Conservation (phyloP, 1,140 invertebrate genomes). For the Danaus melanippus region DNA sequence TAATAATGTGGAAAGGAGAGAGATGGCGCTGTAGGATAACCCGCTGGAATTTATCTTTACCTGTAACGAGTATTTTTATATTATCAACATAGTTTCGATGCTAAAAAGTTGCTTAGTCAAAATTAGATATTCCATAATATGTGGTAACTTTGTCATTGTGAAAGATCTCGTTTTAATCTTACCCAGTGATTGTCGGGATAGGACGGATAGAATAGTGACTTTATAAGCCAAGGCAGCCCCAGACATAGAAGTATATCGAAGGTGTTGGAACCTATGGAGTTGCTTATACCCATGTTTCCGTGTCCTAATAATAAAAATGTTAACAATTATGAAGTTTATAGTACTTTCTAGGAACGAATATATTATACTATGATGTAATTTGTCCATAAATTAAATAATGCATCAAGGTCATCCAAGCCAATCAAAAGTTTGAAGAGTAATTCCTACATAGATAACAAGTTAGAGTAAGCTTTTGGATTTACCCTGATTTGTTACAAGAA, state of each 20-base stretch:
- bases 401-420: no score
- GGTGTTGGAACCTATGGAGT: conserved; percentile 90
- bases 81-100: no score
- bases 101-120: no score
- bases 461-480: neutral
- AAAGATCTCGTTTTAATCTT: conserved; percentile 29
- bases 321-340: no score
- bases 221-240: conserved; percentile 88
- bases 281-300: conserved; percentile 89
- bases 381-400: no score
- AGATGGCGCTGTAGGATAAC: conserved; percentile 86
- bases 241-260: conserved; percentile 89
- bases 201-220: conserved; percentile 82
- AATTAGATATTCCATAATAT: no score
- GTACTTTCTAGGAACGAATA: no score
- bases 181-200: conserved; percentile 80
- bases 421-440: no score
- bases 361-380: no score
- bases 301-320: conserved; percentile 47
- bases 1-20: conserved; percentile 82
- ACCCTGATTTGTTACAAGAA: conserved; percentile 86
- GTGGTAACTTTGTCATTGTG: no score
- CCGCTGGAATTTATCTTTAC: conserved; percentile 83
- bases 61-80: conserved; percentile 30
- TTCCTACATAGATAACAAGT: no score